A percentile compares a stretch with the other conserved stretches of the same genome.
Evolutionary conservation across 2,888 invertebrate species (phyloP).

Genomic region (Lacanobia oleracea): DNA sequence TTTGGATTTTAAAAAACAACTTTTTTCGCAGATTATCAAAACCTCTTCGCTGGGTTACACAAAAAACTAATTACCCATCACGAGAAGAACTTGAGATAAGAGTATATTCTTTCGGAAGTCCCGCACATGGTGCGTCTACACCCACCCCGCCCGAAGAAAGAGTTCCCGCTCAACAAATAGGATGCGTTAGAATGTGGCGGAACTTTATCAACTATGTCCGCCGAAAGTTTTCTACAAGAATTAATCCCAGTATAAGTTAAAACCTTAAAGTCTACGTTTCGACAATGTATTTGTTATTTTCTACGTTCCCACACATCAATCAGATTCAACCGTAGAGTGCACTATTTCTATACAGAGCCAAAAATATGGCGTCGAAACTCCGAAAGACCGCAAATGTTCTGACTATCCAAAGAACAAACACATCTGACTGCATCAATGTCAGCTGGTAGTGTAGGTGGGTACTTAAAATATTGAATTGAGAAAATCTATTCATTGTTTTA

Average conservation of each 20-base stretch:
- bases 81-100: constrained; percentile 83
- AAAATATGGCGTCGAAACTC: not conserved
- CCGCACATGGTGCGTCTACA: constrained; percentile 61
- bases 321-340: not conserved
- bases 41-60: constrained; percentile 86
- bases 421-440: not conserved
- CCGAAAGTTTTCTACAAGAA: constrained; percentile 34
- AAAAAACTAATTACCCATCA: constrained; percentile 83
- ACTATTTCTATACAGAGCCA: not conserved
- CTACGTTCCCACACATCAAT: not conserved
- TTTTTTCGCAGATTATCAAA: constrained; percentile 78
- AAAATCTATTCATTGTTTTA: too few relatives aligned
- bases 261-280: not conserved
- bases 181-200: constrained; percentile 69
- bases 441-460: not conserved
- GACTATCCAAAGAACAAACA: not conserved
- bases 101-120: constrained; percentile 82
- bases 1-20: not conserved
- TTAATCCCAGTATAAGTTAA: constrained; percentile 31
- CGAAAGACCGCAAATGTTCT: not conserved
- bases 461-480: not conserved
- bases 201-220: constrained; percentile 55
- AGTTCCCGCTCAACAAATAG: constrained; percentile 75
- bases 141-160: constrained; percentile 64
- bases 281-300: not conserved